Percentiles rank a stretch among this genome's conserved stretches.
These are phyloP conservation scores for Neoitamus cyanurus DNA, from an alignment of 2,888 invertebrate species.

Conservation along the genomic window DNA sequence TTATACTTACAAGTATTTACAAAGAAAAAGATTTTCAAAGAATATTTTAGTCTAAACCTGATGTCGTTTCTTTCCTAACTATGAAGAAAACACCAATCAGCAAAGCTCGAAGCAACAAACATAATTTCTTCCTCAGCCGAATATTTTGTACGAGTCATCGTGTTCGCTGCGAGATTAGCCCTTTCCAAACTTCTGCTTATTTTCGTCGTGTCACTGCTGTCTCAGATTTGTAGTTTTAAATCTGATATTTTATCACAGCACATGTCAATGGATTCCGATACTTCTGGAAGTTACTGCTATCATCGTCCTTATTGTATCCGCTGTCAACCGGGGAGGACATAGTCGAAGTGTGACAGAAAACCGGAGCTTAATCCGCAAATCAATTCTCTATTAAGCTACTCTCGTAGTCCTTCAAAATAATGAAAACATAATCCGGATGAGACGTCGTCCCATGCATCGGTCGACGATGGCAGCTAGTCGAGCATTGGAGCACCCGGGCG, in stretches of 20 bases:
- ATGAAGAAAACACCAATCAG: neutral
- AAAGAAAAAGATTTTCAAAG: too few relatives aligned
- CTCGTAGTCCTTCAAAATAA: slow-evolving; percentile 23
- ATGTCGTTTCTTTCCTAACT: too few relatives aligned
- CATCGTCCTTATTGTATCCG: slow-evolving; percentile 4
- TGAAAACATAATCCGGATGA: slow-evolving; percentile 30
- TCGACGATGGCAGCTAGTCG: neutral
- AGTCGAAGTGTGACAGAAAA: neutral
- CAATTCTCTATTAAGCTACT: slow-evolving; percentile 32
- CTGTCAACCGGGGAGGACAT: slow-evolving; percentile 4
- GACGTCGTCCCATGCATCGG: slow-evolving; percentile 4
- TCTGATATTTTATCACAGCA: slow-evolving; percentile 6
- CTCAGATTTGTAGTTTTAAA: slow-evolving; percentile 19
- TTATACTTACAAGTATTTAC: too few relatives aligned
- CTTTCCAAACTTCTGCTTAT: neutral
- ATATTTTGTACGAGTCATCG: neutral
- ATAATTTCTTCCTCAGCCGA: neutral
- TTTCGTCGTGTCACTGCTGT: neutral
- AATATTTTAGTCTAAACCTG: too few relatives aligned
- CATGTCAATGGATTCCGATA: slow-evolving; percentile 11
- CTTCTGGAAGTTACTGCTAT: neutral
- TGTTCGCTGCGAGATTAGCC: neutral
- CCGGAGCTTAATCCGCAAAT: slow-evolving; percentile 20
- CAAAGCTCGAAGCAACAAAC: neutral
- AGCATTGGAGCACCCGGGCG: neutral